Evolutionary conservation across 92 coral and sea anemone species (phyloP).

Genomic region (Porites divaricata): DNA sequence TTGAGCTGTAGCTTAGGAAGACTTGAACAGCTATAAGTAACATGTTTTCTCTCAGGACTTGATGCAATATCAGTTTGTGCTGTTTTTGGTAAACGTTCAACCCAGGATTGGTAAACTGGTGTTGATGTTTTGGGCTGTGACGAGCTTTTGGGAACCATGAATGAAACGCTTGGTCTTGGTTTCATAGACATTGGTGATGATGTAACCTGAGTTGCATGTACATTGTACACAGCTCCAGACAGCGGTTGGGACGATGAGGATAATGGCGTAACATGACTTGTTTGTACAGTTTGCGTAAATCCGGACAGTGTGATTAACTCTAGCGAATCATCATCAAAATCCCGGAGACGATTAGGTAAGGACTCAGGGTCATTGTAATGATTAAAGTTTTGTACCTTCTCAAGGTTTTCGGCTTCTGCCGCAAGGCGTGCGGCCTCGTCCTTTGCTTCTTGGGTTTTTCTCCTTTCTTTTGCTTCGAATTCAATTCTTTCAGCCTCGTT

Average conservation of each 20-base stretch:
- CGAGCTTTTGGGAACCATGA: neutral
- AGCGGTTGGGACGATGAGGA: neutral
- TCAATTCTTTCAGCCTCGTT: constrained; percentile 31
- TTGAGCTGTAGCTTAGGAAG: constrained; percentile 47
- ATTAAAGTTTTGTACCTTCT: constrained; percentile 1
- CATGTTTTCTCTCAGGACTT: neutral
- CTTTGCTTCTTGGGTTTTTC: constrained; percentile 45
- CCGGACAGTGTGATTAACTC: neutral
- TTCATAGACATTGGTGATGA: neutral
- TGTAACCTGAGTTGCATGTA: neutral
- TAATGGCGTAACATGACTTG: neutral
- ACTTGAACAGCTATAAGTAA: neutral
- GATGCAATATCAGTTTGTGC: neutral
- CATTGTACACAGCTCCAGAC: neutral
- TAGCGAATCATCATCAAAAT: constrained; percentile 34
- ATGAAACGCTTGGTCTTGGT: neutral
- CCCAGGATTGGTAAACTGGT: neutral
- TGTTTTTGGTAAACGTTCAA: constrained; percentile 4
- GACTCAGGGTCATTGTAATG: constrained; percentile 34
- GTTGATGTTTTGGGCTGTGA: neutral
- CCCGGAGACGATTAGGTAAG: constrained; percentile 31
- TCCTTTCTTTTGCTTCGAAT: constrained; percentile 27
- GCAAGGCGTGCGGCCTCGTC: constrained; percentile 45
- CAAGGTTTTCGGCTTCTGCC: constrained; percentile 33
- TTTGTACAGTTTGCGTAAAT: neutral